A percentile compares a stretch with the other conserved stretches of the same genome.
These are phyloP conservation scores for Halictus rubicundus DNA, from an alignment of 1,140 invertebrate genomes.

Conservation along the genomic window DNA sequence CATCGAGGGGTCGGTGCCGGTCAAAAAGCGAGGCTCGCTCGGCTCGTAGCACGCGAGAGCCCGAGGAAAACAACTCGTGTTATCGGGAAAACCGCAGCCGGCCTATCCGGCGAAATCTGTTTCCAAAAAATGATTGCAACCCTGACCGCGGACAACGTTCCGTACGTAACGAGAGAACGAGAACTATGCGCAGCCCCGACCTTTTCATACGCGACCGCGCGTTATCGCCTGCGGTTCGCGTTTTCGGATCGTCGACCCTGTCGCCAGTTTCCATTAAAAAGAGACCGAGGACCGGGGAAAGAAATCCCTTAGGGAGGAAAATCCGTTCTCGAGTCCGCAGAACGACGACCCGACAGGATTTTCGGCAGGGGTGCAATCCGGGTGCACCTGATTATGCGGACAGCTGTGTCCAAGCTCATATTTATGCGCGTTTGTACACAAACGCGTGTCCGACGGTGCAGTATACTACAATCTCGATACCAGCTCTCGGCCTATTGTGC, in stretches of 20 bases:
- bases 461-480: neutral
- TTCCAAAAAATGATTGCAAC: slow-evolving; percentile 15
- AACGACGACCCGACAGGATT: neutral
- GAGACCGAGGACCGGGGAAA: neutral
- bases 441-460: neutral
- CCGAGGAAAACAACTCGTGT: neutral
- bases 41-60: too few species aligned
- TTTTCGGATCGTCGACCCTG: neutral
- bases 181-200: neutral
- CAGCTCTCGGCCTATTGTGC: neutral
- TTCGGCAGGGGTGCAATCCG: too few species aligned
- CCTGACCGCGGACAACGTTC: slow-evolving; percentile 9
- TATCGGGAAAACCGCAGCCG: neutral
- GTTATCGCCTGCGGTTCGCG: slow-evolving; percentile 2
- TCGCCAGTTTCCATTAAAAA: neutral
- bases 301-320: neutral
- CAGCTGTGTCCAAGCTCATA: neutral
- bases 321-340: neutral
- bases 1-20: too few species aligned
- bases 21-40: too few species aligned
- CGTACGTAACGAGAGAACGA: neutral
- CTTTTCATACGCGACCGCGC: slow-evolving; percentile 1
- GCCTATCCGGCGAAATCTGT: neutral
- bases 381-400: neutral
- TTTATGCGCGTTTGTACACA: slow-evolving; percentile 5